phyloP scores from a whole-genome alignment of 1,140 invertebrate genomes.

The Philotrypesis tridentata region DNA sequence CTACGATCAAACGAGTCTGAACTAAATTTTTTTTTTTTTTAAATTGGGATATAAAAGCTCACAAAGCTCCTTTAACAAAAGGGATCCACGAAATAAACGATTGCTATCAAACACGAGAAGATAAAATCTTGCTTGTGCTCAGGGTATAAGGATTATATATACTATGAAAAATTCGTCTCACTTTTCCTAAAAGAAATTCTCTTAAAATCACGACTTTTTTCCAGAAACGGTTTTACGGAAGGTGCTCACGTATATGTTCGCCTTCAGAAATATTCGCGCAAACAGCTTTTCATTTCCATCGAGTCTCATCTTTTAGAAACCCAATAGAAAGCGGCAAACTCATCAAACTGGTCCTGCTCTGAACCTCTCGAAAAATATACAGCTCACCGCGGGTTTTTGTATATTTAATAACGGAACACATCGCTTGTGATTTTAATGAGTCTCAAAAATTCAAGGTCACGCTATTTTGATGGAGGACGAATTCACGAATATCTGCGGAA shows the following conservation, averaged over 20 bases:
- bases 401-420: background rate
- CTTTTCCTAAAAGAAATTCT: background rate
- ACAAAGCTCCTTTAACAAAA: background rate
- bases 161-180: background rate
- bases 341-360: background rate
- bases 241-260: background rate
- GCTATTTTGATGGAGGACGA: background rate
- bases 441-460: background rate
- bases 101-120: background rate
- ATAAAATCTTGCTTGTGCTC: background rate
- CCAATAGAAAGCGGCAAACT: background rate
- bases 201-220: background rate
- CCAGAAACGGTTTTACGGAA: too few relatives aligned
- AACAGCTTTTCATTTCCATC: background rate
- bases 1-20: background rate
- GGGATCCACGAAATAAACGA: background rate
- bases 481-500: too few relatives aligned
- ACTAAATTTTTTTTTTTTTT: background rate
- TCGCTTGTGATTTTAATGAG: background rate
- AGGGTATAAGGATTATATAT: background rate
- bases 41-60: background rate
- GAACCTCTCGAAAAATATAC: background rate
- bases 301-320: background rate
- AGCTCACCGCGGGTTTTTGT: background rate
- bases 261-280: background rate